Percentiles rank a stretch among this genome's conserved stretches.
Evolutionary conservation across 2,113 vertebrate genomes (phyloP).

Genomic region (Eulemur rufifrons): DNA sequence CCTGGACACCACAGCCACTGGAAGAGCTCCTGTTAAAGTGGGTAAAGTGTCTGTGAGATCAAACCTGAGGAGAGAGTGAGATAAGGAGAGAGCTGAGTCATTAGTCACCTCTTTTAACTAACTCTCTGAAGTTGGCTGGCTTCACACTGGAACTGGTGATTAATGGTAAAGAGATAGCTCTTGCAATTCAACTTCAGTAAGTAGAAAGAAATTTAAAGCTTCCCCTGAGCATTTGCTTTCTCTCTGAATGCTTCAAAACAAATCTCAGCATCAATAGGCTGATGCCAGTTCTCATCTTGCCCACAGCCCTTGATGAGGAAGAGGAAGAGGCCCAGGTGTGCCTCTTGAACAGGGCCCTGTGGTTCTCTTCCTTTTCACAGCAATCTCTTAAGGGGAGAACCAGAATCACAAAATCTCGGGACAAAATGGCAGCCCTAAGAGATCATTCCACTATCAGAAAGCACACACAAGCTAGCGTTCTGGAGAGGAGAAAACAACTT

Average conservation of each 20-base stretch:
- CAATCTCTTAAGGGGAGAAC: not conserved
- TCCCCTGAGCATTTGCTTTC: slow-evolving; percentile 29
- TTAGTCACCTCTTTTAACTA: slow-evolving; percentile 58
- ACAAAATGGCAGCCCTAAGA: not conserved
- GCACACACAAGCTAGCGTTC: not conserved
- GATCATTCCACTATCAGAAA: not conserved
- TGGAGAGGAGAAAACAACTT: not conserved
- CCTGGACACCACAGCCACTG: not conserved
- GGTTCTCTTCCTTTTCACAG: not conserved
- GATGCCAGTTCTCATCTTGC: not conserved
- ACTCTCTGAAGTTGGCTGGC: slow-evolving; percentile 53
- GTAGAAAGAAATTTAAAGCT: slow-evolving; percentile 58
- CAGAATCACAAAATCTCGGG: not conserved
- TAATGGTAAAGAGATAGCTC: slow-evolving; percentile 41
- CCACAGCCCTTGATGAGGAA: not conserved
- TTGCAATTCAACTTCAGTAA: slow-evolving; percentile 38
- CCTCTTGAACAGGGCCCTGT: not conserved
- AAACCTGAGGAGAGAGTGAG: slow-evolving; percentile 16
- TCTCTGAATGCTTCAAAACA: slow-evolving; percentile 39
- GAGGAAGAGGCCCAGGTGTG: not conserved
- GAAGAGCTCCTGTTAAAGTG: not conserved
- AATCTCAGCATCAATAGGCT: not conserved
- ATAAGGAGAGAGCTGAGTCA: slow-evolving; percentile 18
- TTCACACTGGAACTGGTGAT: slow-evolving; percentile 49
- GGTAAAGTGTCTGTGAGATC: not conserved